Conservation (phyloP, 2,797 vertebrate species). For the Bufotes viridis region DNA sequence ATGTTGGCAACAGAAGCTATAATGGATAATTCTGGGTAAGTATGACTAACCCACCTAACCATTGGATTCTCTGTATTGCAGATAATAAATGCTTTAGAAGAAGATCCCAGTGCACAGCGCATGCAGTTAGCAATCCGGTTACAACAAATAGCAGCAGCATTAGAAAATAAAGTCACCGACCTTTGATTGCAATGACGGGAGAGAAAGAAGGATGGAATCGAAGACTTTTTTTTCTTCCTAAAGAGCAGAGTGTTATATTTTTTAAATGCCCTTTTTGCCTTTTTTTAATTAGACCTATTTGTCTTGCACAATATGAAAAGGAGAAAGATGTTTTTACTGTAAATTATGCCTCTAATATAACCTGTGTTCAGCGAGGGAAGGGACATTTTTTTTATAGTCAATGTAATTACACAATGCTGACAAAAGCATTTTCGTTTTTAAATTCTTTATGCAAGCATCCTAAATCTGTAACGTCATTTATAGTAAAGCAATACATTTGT, state of each 20-base stretch:
- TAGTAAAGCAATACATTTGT: conserved; percentile 74
- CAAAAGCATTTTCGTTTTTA: conserved; percentile 70
- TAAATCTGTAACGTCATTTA: conserved; percentile 68
- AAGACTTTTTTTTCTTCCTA: conserved; percentile 75
- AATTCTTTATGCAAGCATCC: conserved; percentile 72
- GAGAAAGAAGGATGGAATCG: conserved; percentile 61
- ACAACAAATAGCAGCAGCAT: conserved; percentile 93
- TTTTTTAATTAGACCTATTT: conserved; percentile 69
- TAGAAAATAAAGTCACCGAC: conserved; percentile 99
- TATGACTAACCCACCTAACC: neutral
- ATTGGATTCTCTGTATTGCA: conserved; percentile 67
- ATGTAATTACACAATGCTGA: conserved; percentile 66
- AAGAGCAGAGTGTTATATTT: conserved; percentile 78
- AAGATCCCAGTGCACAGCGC: conserved; percentile 94
- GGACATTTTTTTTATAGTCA: conserved; percentile 68
- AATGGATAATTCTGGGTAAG: neutral
- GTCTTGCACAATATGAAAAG: conserved; percentile 40
- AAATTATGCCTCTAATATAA: conserved; percentile 77
- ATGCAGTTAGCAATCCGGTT: conserved; percentile 97
- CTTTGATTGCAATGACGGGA: conserved; percentile 80
- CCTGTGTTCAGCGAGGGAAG: conserved; percentile 69
- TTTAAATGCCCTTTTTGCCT: conserved; percentile 74
- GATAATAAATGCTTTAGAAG: conserved; percentile 95
- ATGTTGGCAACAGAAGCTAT: too few species aligned
- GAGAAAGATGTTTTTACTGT: conserved; percentile 72